A percentile compares a stretch with the other conserved stretches of the same genome.
These are phyloP conservation scores for Caracal caracal DNA, from an alignment of 2,113 vertebrate species.

Conservation along the genomic window DNA sequence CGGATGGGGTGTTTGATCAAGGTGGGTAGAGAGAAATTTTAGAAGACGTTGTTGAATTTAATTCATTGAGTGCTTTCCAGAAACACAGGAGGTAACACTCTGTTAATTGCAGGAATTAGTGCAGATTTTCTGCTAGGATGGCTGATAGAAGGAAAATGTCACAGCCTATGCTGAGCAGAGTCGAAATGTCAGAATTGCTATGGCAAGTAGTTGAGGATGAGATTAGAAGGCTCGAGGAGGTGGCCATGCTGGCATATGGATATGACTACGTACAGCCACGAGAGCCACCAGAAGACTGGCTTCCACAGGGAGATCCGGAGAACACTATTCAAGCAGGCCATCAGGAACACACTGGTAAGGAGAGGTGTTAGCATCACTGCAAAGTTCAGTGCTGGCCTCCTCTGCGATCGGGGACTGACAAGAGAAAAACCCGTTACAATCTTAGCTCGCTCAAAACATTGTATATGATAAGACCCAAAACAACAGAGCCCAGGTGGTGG, in stretches of 20 bases:
- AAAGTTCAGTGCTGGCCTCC: not conserved
- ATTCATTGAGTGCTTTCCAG: not conserved
- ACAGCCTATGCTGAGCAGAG: not conserved
- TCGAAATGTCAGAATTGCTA: not conserved
- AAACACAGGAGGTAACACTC: not conserved
- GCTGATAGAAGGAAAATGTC: not conserved
- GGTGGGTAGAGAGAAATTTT: not conserved
- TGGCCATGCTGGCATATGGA: not conserved
- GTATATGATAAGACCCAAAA: not conserved
- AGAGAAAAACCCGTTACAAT: not conserved
- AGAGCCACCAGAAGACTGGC: not conserved
- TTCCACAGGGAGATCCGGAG: not conserved
- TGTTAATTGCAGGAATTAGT: not conserved
- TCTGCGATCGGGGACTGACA: not conserved
- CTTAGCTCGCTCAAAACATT: not conserved
- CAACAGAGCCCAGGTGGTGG: not conserved
- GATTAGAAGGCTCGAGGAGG: not conserved
- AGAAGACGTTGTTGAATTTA: not conserved
- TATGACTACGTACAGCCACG: not conserved
- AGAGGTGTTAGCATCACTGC: not conserved
- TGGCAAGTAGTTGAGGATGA: not conserved
- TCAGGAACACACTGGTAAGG: not conserved
- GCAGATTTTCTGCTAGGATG: constrained; percentile 10
- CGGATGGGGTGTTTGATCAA: not conserved
- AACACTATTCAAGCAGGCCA: not conserved